Evolutionary conservation across 2,797 vertebrate genomes (phyloP).

Genomic region (Fratercula arctica): DNA sequence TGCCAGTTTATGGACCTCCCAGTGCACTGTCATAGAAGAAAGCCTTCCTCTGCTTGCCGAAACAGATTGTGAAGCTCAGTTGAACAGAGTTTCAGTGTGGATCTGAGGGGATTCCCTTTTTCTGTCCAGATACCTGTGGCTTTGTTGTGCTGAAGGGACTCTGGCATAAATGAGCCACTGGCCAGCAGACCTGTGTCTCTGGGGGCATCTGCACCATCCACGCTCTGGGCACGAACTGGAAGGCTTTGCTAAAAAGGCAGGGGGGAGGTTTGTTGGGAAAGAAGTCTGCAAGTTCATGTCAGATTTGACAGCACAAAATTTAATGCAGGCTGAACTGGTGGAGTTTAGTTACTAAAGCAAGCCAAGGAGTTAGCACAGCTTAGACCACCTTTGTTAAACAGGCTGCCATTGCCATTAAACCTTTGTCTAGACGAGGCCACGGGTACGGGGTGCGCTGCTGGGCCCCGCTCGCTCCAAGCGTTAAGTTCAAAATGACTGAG

Average conservation of each 20-base stretch:
- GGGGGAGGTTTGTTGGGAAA: fast-evolving
- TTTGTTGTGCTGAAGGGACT: not conserved
- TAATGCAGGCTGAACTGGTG: not conserved
- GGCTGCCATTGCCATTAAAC: not conserved
- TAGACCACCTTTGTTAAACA: constrained; percentile 9
- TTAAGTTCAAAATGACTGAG: not conserved
- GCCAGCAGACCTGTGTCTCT: too few species aligned
- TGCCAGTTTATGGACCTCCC: not conserved
- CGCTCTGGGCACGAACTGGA: not conserved
- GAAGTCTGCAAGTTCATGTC: not conserved
- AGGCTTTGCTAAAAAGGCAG: not conserved
- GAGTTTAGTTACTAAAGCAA: not conserved
- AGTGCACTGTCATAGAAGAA: fast-evolving
- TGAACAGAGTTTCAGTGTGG: fast-evolving
- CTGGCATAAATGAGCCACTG: fast-evolving
- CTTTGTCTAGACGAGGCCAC: not conserved
- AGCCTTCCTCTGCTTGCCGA: not conserved
- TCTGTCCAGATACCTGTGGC: not conserved
- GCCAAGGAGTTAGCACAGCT: not conserved
- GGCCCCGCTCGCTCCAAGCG: not conserved
- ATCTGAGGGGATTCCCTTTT: not conserved
- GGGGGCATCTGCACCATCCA: not conserved
- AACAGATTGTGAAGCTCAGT: not conserved
- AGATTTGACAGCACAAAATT: not conserved
- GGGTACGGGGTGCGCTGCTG: not conserved